Evolutionary conservation across 2,797 vertebrate genomes (phyloP), one percentile per base, ranked within the genome.

Genomic region (Sebastes miniatus): DNA sequence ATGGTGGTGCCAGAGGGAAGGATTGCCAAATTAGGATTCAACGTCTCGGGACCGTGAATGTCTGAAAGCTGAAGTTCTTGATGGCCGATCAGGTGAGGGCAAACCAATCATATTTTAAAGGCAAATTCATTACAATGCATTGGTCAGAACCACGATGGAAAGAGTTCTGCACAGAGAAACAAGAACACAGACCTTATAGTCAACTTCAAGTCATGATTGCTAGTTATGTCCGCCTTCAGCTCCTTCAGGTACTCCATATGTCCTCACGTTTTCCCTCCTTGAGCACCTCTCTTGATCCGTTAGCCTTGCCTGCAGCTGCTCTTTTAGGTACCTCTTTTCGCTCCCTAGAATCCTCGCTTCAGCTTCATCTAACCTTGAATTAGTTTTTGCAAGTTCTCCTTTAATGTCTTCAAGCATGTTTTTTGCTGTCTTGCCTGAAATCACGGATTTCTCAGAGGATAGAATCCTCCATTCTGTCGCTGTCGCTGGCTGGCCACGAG

Each of bases 251-350:
- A n/a, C 50, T 52, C 50, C 50, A 52, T 52, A 52, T n/a, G 20
- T 52, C 50, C 2, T 2, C 8, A n/a, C 20, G 0, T 0, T 52
- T 52, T n/a, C 4, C 50, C 50, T 52, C 50, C 50, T 8, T 52
- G 8, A 20, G 50, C 20, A 10, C 20, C 8, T n/a, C 20, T 52
- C 50, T n/a, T n/a, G 50, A n/a, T 52, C 50, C 50, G 20, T 9
- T 52, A 52, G 50, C 50, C 0, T 52, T n/a, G 20, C 18, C 20
- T n/a, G 20, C 4, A n/a, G 50, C 50, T 52, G 50, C 50, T 52
- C 8, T 5, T 52, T 20, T 52, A 52, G 20, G 34, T 36, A 36
- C 34, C 34, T 36, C 34, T 52, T n/a, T 52, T 52, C 50, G 4
- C 20, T 52, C 50, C 20, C 50, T 9, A 0, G 8, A 52, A n/a